These are phyloP conservation scores for Eristalis arbustorum DNA, from an alignment of 2,888 invertebrate genomes.

Conservation along the genomic window DNA sequence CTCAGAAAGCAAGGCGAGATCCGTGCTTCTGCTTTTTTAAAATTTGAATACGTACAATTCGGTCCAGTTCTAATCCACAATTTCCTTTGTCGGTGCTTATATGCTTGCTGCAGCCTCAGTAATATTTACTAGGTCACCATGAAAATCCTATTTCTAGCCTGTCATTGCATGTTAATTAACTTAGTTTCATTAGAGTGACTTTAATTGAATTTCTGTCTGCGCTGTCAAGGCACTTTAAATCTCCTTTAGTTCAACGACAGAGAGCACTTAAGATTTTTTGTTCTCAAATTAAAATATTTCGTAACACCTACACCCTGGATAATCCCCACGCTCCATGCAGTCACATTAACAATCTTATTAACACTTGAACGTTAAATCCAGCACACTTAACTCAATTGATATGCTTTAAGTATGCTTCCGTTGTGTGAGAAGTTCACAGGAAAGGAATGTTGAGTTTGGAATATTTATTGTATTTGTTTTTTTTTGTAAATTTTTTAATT, in stretches of 20 bases:
- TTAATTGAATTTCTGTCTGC: neutral
- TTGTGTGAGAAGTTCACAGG: conserved; percentile 6
- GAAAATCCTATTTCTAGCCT: neutral
- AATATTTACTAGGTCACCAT: neutral
- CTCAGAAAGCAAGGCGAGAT: too few species aligned
- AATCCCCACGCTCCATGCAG: neutral
- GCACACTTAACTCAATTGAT: conserved; percentile 23
- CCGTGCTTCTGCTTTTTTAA: neutral
- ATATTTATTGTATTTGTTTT: conserved; percentile 30
- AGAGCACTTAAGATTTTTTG: neutral
- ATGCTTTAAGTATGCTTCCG: conserved; percentile 7
- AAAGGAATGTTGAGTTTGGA: conserved; percentile 20
- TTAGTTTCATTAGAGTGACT: neutral
- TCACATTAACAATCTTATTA: conserved; percentile 13
- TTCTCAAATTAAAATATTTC: neutral
- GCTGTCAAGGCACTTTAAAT: neutral
- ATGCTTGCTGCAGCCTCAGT: neutral
- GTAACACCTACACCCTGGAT: neutral
- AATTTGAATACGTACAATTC: neutral
- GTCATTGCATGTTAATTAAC: neutral
- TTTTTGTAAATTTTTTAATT: conserved; percentile 8
- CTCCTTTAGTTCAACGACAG: neutral
- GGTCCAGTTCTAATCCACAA: neutral
- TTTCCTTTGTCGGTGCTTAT: too few species aligned
- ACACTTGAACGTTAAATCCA: conserved; percentile 25